phyloP scores from a whole-genome alignment of 2,888 invertebrate species.

The Ypsolopha scabrella region DNA sequence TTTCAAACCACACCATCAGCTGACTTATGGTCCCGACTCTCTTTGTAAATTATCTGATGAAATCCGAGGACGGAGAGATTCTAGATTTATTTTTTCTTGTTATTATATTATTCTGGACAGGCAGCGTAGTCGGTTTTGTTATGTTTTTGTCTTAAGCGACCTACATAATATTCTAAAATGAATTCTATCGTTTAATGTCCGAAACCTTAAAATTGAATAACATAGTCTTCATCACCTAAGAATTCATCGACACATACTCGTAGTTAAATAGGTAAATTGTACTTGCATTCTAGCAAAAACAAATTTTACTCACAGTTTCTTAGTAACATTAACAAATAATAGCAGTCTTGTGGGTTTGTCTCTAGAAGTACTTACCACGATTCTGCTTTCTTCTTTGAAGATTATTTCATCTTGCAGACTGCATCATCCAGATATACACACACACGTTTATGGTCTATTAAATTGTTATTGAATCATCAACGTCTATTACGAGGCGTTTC shows the following conservation, averaged over 20 bases:
- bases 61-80: background rate
- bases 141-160: too few relatives aligned
- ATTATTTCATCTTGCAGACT: background rate
- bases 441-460: background rate
- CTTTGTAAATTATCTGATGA: slow-evolving; percentile 15
- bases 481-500: background rate
- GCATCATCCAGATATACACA: background rate
- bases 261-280: background rate
- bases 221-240: too few relatives aligned
- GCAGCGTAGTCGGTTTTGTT: too few relatives aligned
- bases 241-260: background rate
- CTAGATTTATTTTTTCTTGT: background rate
- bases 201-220: background rate
- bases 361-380: too few relatives aligned
- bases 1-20: slow-evolving; percentile 9
- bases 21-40: slow-evolving; percentile 23
- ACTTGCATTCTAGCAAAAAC: background rate
- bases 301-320: too few relatives aligned
- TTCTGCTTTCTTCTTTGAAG: too few relatives aligned
- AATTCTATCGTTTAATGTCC: background rate
- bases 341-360: too few relatives aligned
- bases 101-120: background rate
- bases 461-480: background rate
- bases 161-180: background rate
- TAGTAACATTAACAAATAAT: too few relatives aligned